These are phyloP conservation scores for Chorisops tibialis DNA, from an alignment of 2,888 invertebrate species.

Conservation along the genomic window DNA sequence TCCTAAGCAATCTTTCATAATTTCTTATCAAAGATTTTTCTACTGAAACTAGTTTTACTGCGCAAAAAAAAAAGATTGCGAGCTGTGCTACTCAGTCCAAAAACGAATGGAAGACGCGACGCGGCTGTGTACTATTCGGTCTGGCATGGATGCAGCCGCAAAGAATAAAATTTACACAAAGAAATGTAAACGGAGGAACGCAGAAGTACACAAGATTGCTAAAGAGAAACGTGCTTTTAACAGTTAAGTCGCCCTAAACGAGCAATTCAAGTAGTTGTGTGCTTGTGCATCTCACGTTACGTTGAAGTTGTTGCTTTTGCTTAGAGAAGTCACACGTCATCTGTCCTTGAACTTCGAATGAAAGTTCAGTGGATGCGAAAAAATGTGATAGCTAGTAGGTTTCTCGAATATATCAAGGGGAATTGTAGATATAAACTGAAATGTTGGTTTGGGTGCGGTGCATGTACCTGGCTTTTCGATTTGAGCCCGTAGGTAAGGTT, in stretches of 20 bases:
- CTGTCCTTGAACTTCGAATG: conserved; percentile 38
- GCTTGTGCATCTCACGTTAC: not conserved
- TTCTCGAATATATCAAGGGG: not conserved
- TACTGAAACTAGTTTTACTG: no score
- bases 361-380: conserved; percentile 23
- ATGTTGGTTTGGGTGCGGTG: conserved; percentile 9
- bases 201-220: not conserved
- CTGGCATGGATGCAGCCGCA: no score
- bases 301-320: not conserved
- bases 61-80: no score
- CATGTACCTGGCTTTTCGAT: not conserved
- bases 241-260: not conserved
- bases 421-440: not conserved
- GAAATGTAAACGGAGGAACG: no score
- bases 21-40: no score
- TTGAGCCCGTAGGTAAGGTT: no score
- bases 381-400: not conserved
- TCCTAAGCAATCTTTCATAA: no score
- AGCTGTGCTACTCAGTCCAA: no score
- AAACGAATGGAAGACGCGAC: no score
- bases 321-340: conserved; percentile 33
- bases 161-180: no score
- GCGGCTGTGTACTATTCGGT: no score
- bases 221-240: not conserved
- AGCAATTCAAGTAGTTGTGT: not conserved